phyloP scores from a whole-genome alignment of 2,888 invertebrate genomes.

The Anagyrus pseudococci region DNA sequence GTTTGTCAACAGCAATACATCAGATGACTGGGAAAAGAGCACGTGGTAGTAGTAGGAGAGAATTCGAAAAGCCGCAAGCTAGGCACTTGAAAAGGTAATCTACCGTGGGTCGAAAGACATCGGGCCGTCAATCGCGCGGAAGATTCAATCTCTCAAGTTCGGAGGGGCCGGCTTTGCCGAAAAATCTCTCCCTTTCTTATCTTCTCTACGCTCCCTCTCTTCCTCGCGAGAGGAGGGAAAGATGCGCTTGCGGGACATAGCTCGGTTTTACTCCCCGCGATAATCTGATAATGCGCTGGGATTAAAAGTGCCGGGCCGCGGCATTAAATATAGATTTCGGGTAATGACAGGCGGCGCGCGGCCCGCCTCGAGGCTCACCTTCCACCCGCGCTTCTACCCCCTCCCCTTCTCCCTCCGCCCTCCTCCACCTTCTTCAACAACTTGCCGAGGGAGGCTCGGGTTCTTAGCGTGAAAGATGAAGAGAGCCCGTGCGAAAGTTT shows the following conservation, averaged over 20 bases:
- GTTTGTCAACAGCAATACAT: neutral
- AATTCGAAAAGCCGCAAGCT: too few relatives aligned
- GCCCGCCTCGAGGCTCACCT: too few relatives aligned
- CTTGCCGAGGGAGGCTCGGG: too few relatives aligned
- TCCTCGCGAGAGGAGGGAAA: constrained; percentile 20
- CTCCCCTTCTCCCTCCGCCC: too few relatives aligned
- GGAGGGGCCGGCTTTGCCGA: constrained; percentile 10
- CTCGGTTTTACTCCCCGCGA: too few relatives aligned
- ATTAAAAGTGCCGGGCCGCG: constrained; percentile 45
- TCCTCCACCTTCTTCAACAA: too few relatives aligned
- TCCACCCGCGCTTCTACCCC: neutral
- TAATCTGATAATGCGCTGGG: constrained; percentile 50
- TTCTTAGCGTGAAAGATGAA: neutral
- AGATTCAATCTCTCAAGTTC: constrained; percentile 30
- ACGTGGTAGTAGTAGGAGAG: too few relatives aligned
- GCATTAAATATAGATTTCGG: constrained; percentile 48
- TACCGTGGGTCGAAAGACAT: constrained; percentile 7
- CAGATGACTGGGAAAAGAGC: neutral
- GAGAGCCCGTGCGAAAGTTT: neutral
- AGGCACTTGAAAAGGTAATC: constrained; percentile 10
- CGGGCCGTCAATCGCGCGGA: constrained; percentile 20
- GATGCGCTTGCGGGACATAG: too few relatives aligned
- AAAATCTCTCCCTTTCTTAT: constrained; percentile 32
- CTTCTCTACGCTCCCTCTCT: neutral
- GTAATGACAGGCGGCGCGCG: constrained; percentile 44